These are phyloP conservation scores for Moxostoma hubbsi DNA, from an alignment of 2,797 vertebrate genomes.

Conservation along the genomic window DNA sequence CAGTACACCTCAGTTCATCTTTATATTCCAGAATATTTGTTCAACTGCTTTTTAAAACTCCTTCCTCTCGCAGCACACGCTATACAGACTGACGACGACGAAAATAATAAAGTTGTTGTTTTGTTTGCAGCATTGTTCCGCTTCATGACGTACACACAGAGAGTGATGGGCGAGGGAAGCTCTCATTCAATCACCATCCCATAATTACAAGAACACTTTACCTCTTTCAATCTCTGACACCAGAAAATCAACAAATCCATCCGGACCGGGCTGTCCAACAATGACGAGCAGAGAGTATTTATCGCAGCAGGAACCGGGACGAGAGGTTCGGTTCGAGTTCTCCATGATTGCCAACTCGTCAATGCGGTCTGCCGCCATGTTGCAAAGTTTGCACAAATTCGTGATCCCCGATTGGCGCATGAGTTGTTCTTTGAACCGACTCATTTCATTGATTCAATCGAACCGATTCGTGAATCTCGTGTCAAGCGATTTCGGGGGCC, in stretches of 20 bases:
- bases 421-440: background rate
- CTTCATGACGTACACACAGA: background rate
- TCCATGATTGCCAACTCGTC: slow-evolving; percentile 66
- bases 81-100: background rate
- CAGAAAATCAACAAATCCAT: slow-evolving; percentile 70
- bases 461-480: background rate
- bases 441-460: too few relatives aligned
- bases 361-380: slow-evolving; percentile 71
- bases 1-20: background rate
- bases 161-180: slow-evolving; percentile 25
- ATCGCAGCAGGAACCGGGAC: slow-evolving; percentile 43
- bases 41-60: background rate
- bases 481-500: too few relatives aligned
- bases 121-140: background rate
- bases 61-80: background rate
- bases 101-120: background rate
- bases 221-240: slow-evolving; percentile 76
- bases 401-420: slow-evolving; percentile 69
- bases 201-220: slow-evolving; percentile 43
- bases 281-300: slow-evolving; percentile 73
- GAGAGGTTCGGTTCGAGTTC: slow-evolving; percentile 47
- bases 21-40: background rate
- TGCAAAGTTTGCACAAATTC: slow-evolving; percentile 63
- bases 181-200: slow-evolving; percentile 26
- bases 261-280: slow-evolving; percentile 71